Percentiles rank a stretch among this genome's conserved stretches.
Conservation (phyloP, 2,797 vertebrate species). For the Margarornis squamiger region DNA sequence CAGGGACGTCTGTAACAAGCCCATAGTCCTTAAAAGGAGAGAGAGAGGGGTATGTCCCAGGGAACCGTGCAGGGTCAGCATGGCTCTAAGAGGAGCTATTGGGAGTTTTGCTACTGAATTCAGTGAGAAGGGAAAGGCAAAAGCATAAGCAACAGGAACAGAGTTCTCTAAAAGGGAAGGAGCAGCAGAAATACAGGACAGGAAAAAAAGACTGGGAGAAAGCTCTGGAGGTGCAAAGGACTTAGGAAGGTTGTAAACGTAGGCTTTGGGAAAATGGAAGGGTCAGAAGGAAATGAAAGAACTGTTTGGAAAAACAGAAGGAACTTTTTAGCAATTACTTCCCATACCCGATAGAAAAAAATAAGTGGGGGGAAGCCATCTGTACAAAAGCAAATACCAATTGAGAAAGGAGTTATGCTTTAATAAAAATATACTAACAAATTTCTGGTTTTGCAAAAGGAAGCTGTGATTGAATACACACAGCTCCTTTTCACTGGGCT, state of each 20-base stretch:
- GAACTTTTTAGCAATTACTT: background rate
- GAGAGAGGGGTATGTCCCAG: background rate
- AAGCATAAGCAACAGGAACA: background rate
- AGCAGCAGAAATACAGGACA: background rate
- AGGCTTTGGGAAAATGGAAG: background rate
- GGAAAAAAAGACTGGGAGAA: background rate
- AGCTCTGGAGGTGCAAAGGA: background rate
- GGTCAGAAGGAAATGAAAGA: background rate
- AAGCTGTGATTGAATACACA: background rate
- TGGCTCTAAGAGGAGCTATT: background rate
- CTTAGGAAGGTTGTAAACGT: background rate
- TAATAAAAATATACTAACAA: background rate
- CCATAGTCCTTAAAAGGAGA: background rate
- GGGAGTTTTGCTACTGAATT: background rate
- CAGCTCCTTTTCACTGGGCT: background rate
- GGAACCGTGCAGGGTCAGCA: background rate
- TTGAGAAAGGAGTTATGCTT: background rate
- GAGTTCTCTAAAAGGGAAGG: background rate
- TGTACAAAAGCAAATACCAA: background rate
- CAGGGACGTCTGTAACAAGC: background rate
- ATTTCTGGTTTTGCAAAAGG: background rate
- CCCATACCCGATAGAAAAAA: background rate
- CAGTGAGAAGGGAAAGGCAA: background rate
- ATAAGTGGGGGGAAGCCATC: accelerated
- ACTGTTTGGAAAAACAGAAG: background rate